Conservation (phyloP, 2,113 vertebrate genomes). For the Apaloderma vittatum region DNA sequence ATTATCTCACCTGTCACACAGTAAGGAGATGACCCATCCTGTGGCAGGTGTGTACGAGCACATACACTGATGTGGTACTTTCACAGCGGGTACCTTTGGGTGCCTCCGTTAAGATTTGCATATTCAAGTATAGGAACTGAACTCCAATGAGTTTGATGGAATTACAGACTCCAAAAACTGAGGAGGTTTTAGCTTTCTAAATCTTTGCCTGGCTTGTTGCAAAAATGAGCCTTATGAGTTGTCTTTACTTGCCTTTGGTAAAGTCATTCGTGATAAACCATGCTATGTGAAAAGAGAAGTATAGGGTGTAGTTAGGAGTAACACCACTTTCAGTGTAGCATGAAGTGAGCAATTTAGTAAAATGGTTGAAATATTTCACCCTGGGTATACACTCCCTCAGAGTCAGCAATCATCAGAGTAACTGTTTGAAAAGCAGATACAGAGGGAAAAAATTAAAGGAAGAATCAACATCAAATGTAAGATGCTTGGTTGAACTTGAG, state of each 20-base stretch:
- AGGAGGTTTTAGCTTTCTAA: background rate
- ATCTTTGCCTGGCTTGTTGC: rapidly evolving
- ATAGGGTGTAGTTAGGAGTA: background rate
- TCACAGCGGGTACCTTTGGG: background rate
- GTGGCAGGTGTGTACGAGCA: background rate
- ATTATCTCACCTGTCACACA: background rate
- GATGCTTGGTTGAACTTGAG: background rate
- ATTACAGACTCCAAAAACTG: background rate
- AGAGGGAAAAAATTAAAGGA: background rate
- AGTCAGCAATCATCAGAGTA: background rate
- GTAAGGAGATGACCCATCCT: background rate
- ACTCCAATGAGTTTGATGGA: background rate
- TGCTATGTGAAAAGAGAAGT: background rate
- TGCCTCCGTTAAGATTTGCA: background rate
- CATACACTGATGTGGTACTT: background rate
- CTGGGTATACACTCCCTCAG: background rate
- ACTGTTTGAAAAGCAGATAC: background rate
- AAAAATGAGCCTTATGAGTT: background rate
- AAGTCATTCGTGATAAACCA: background rate
- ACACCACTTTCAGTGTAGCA: background rate
- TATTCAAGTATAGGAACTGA: background rate
- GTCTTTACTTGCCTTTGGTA: background rate
- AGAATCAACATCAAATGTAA: background rate
- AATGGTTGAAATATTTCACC: background rate
- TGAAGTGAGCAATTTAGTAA: background rate